These are phyloP conservation scores for Branchipolynoe longqiensis DNA, from an alignment of 2,888 invertebrate genomes.

Conservation along the genomic window DNA sequence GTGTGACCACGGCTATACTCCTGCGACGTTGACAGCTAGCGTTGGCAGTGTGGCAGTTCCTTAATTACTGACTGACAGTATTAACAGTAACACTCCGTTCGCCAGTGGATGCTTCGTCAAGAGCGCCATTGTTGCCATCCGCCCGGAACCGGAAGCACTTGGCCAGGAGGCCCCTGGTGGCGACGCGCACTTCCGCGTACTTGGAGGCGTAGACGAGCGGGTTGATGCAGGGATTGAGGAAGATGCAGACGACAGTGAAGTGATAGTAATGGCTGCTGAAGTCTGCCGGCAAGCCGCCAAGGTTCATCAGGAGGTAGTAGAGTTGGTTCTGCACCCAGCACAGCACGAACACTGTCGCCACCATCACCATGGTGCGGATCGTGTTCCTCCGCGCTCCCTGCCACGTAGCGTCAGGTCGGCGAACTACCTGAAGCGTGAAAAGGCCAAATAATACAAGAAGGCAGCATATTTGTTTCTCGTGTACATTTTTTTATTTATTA, in stretches of 20 bases:
- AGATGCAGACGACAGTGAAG: slow-evolving; percentile 43
- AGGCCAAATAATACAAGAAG: too few relatives aligned
- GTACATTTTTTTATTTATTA: too few relatives aligned
- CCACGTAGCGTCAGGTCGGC: not conserved
- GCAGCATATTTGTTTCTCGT: too few relatives aligned
- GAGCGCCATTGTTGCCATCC: not conserved
- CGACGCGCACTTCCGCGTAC: not conserved
- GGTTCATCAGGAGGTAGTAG: slow-evolving; percentile 36
- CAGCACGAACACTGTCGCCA: slow-evolving; percentile 24
- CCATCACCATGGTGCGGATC: slow-evolving; percentile 10
- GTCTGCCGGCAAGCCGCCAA: not conserved
- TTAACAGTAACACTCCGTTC: not conserved
- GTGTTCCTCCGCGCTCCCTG: slow-evolving; percentile 40
- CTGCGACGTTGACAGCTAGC: too few relatives aligned
- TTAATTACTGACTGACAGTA: too few relatives aligned
- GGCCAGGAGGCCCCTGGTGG: not conserved
- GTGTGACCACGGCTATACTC: too few relatives aligned
- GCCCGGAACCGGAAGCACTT: not conserved
- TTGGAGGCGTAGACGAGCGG: slow-evolving; percentile 32
- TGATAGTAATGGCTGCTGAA: slow-evolving; percentile 52
- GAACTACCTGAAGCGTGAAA: not conserved
- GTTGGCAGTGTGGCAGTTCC: too few relatives aligned
- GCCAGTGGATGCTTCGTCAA: not conserved
- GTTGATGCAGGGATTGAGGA: slow-evolving; percentile 16
- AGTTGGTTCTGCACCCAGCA: slow-evolving; percentile 48